Evolutionary conservation across 2,113 vertebrate species (phyloP), one percentile per base, ranked within the genome.

Genomic region (Atractosteus spatula): DNA sequence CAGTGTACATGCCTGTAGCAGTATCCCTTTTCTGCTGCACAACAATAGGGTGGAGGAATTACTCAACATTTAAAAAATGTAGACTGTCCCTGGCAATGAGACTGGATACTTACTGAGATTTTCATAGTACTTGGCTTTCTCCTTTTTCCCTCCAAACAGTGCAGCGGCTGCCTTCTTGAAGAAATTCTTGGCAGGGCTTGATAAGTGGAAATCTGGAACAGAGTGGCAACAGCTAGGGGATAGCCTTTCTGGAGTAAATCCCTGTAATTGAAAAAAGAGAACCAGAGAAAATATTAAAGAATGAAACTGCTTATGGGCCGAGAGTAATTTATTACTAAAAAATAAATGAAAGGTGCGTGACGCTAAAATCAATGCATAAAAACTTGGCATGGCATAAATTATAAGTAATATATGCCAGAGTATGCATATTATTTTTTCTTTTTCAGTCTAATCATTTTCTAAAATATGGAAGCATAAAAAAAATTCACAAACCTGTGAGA

Each of bases 101-200:
- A 79, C 64, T 10, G 10, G 66, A 55, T 68, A 96, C 97, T 94
- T 91, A 99, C 97, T 96, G 1, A 98, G 92, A 29, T 91, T 92
- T 64, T 98, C 96, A 0, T 96, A 95, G 81, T 96, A 97, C 93
- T 96, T 96, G 77, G 95, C 94, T 88, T 99, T 99, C 85, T 99
- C 96, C 82, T 95, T 95, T 87, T 93, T 97, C 67, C 97, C 96
- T 59, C 97, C 97, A 64, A 99, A 99, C 12, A 99, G 92, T 7
- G 97, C 97, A 59, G 97, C 97, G 3, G 97, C 97, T 4, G 97
- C 97, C 83, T 98, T 98, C 87, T 95, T 97, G 84, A 98, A 98
- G 85, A 98, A 99, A 82, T 94, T 99, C 88, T 97, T 98, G 62
- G 97, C 96, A 8, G 97, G 97, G 82, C 97, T 99, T 63, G 97